Base-by-base conservation (phyloP, 2,888 invertebrate genomes). In the Pseudococcus jackbeardsleyi region DNA sequence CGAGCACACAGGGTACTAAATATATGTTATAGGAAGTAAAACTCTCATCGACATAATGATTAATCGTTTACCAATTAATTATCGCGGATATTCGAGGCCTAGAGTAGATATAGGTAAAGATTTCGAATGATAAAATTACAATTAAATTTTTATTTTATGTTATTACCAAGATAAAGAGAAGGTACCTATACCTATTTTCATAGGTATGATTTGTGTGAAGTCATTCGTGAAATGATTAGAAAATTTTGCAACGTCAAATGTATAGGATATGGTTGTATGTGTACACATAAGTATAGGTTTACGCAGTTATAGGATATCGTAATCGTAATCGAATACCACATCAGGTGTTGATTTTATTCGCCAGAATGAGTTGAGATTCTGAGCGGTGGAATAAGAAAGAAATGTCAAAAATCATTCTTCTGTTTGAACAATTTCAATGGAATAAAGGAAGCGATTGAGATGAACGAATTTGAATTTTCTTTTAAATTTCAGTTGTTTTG, bases 141-240 rank as follows among this genome's bases (percentile, higher is more conserved):
- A 72, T 72, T 72, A 72, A 72, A 72, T 72, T 33, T 22, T 64
- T 33, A 72, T 72, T 72, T 72, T 72, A 6, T 33, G 72, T 72
- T 33, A 33, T 17, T 33, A 17, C 72, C 0, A 33, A 72, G 33
- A 72, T 72, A 72, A 72, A 72, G 72, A 72, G 42, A 42, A 26
- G 68, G 33, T 33, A 72, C 33, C 33, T 26, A 64, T 54, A n/a
- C n/a, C 33, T 77, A 17, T 11, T 33, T 79, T 42, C 15, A 79
- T 79, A 42, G 46, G 42, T 42, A 42, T 46, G 17, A 82, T 46
- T 82, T 46, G 79, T 82, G 79, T 82, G 79, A 33, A 82, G 79
- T 82, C 79, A 82, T 82, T 82, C 79, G 79, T 82, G 79, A 82
- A 82, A 46, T 46, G 42, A 82, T 82, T 33, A n/a, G 19, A 82